phyloP scores from a whole-genome alignment of 2,888 invertebrate species.

The Trissolcus japonicus region DNA sequence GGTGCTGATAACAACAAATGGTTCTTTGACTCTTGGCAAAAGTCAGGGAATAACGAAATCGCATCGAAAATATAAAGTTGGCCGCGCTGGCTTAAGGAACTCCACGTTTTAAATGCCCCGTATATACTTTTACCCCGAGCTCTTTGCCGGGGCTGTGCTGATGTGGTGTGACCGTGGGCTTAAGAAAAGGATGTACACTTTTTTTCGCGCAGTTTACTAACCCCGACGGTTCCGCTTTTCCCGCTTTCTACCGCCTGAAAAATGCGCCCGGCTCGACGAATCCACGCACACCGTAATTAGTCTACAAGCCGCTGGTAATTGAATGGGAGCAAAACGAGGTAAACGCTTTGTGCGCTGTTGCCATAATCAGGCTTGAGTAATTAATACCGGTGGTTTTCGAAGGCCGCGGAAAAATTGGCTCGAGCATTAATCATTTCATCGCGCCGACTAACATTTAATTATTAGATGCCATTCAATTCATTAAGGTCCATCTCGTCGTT shows the following conservation, averaged over 20 bases:
- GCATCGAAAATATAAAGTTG: constrained; percentile 14
- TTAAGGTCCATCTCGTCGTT: constrained; percentile 43
- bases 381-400: constrained; percentile 16
- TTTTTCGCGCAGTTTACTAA: constrained; percentile 9
- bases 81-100: constrained; percentile 17
- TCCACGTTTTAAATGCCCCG: constrained; percentile 20
- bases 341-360: constrained; percentile 2
- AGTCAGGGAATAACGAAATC: constrained; percentile 11
- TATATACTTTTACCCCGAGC: constrained; percentile 1
- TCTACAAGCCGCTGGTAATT: constrained; percentile 21
- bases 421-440: constrained; percentile 38
- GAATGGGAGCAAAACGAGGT: constrained; percentile 16
- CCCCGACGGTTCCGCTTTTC: constrained; percentile 18
- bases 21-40: constrained; percentile 27
- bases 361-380: constrained; percentile 9
- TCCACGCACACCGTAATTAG: constrained; percentile 32
- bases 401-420: constrained; percentile 25
- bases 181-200: constrained; percentile 6
- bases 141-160: neutral
- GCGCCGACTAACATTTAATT: constrained; percentile 29
- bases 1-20: constrained; percentile 31
- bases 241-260: constrained; percentile 33
- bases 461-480: constrained; percentile 24
- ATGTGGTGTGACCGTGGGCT: neutral
- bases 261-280: constrained; percentile 30